Evolutionary conservation across 1,140 invertebrate species (phyloP), one percentile per base, ranked within the genome.

Genomic region (Phocides pigmalion): DNA sequence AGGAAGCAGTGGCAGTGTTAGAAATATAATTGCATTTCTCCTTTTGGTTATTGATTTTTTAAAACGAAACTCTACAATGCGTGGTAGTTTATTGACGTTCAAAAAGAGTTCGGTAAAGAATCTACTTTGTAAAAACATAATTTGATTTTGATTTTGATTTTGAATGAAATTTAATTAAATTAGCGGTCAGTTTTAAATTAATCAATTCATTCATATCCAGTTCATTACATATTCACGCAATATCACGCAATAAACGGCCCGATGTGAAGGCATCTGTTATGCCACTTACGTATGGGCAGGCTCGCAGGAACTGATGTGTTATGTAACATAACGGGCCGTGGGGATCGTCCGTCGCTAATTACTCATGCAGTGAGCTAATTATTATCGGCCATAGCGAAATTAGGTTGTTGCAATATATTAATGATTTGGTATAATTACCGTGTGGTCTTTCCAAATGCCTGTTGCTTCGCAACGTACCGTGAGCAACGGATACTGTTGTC

Each of bases 311-410:
- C 35, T n/a, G 28, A 32, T n/a, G 4, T 0, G 35, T 39, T 39
- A 39, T 39, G 35, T 39, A 39, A 14, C 46, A 12, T 9, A 12
- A 22, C 46, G 5, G 28, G 28, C 46, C 46, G 9, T 12, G 20
- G 19, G 46, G 20, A 49, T 12, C 4, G 1, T 39, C 6, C 3
- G 3, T 4, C 20, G 46, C 20, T 49, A 17, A 25, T 49, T 49
- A 22, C 11, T 0, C n/a, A 49, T 14, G 20, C 46, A 49, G 8
- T 25, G 46, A 49, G 20, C 20, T 49, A 49, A 49, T 49, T 49
- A 49, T 49, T 25, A 49, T 28, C 19, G n/a, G n/a, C n/a, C 1
- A 22, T 12, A 42, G 35, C 20, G 22, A 5, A 20, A 44, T 25
- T n/a, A 16, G 20, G 20, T 17, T 19, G n/a, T 14, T 6, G 6